phyloP scores from a whole-genome alignment of 2,797 vertebrate species.

The Astyanax mexicanus region DNA sequence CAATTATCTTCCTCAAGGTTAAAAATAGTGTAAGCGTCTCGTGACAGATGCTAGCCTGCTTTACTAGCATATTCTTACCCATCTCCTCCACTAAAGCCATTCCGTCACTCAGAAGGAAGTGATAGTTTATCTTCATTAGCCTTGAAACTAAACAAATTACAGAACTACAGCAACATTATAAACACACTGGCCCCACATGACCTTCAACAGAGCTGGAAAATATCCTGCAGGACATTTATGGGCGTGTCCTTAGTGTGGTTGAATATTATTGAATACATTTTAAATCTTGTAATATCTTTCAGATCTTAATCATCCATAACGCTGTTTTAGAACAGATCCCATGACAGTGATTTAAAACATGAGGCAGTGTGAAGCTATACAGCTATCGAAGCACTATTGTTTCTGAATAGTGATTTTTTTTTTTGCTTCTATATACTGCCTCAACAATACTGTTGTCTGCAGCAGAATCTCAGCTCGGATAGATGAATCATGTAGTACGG shows the following conservation, averaged over 20 bases:
- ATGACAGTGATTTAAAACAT: background rate
- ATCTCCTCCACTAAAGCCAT: background rate
- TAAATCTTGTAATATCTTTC: no score
- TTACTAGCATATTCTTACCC: background rate
- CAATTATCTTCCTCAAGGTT: constrained; percentile 33
- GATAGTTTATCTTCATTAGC: background rate
- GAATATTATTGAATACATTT: no score
- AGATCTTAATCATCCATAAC: no score
- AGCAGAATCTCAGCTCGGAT: background rate
- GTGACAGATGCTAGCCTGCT: background rate
- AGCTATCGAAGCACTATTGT: background rate
- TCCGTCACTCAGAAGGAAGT: background rate
- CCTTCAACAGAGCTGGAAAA: background rate
- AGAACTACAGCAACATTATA: background rate
- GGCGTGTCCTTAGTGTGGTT: no score
- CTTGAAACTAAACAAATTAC: background rate
- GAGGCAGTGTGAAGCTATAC: background rate
- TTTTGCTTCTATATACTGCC: background rate
- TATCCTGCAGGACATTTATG: background rate
- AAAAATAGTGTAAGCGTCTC: constrained; percentile 10
- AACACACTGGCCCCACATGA: background rate
- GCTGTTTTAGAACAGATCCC: no score
- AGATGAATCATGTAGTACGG: constrained; percentile 2
- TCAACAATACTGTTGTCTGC: background rate
- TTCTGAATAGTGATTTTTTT: background rate